phyloP scores from a whole-genome alignment of 1,140 invertebrate genomes.

The Marisa cornuarietis region DNA sequence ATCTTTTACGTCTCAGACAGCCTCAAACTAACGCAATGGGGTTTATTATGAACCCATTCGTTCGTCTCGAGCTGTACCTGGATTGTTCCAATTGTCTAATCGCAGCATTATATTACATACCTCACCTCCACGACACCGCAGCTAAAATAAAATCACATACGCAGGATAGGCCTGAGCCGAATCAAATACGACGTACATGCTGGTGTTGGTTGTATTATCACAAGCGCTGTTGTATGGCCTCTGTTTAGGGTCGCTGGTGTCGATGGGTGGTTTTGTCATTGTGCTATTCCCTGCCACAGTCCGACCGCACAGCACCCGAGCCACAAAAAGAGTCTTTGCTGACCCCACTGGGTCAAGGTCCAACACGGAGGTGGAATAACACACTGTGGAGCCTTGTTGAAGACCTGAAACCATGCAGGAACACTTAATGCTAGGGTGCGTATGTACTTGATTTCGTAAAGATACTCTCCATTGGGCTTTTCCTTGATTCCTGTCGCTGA shows the following conservation, averaged over 20 bases:
- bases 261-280: neutral
- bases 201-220: neutral
- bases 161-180: slow-evolving; percentile 8
- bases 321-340: neutral
- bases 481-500: neutral
- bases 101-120: too few species aligned
- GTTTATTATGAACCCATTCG: too few species aligned
- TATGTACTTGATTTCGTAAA: neutral
- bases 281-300: neutral
- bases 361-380: neutral
- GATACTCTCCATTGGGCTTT: neutral
- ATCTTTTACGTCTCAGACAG: too few species aligned
- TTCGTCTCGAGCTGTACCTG: too few species aligned
- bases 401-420: neutral
- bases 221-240: neutral
- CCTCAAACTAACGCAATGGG: too few species aligned
- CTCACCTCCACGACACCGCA: neutral
- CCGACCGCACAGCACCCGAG: neutral
- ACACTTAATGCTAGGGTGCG: neutral
- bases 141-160: slow-evolving; percentile 1
- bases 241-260: neutral
- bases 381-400: neutral
- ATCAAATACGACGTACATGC: slow-evolving; percentile 13
- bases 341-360: too few species aligned
- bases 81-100: too few species aligned